A percentile compares a stretch with the other conserved stretches of the same genome.
These are phyloP conservation scores for Magallana angulata DNA, from an alignment of 1,140 invertebrate species.

Conservation along the genomic window DNA sequence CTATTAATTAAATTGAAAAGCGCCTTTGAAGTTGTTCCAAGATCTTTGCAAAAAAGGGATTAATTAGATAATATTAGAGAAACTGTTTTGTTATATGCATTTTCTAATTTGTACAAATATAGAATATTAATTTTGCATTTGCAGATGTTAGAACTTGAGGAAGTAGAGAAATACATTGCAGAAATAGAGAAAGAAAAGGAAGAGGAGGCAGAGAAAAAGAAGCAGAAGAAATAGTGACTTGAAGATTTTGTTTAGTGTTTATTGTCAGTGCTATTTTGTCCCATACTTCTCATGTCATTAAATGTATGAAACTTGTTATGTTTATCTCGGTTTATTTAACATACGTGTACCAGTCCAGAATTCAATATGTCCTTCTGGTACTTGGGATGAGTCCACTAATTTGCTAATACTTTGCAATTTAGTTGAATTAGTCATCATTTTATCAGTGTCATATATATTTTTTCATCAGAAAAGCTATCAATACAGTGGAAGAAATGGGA, in stretches of 20 bases:
- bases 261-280: slow-evolving; percentile 7
- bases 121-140: slow-evolving; percentile 55
- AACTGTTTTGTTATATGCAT: too few species aligned
- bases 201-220: slow-evolving; percentile 98
- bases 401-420: too few species aligned
- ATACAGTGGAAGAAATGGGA: too few species aligned
- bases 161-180: slow-evolving; percentile 94
- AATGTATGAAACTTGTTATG: neutral
- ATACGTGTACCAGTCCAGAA: neutral
- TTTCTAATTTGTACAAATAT: too few species aligned
- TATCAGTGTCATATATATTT: too few species aligned
- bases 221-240: slow-evolving; percentile 86
- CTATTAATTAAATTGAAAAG: too few species aligned
- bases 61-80: too few species aligned
- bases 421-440: too few species aligned
- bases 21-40: too few species aligned
- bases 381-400: neutral
- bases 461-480: too few species aligned
- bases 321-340: neutral
- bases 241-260: neutral
- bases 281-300: slow-evolving; percentile 12
- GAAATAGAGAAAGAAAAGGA: slow-evolving; percentile 99
- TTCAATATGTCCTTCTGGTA: neutral
- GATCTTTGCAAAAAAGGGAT: too few species aligned
- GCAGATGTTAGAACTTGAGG: slow-evolving; percentile 93